Percentiles rank a stretch among this genome's conserved stretches.
These are phyloP conservation scores for Babylonia areolata DNA, from an alignment of 1,140 invertebrate species.

Conservation along the genomic window DNA sequence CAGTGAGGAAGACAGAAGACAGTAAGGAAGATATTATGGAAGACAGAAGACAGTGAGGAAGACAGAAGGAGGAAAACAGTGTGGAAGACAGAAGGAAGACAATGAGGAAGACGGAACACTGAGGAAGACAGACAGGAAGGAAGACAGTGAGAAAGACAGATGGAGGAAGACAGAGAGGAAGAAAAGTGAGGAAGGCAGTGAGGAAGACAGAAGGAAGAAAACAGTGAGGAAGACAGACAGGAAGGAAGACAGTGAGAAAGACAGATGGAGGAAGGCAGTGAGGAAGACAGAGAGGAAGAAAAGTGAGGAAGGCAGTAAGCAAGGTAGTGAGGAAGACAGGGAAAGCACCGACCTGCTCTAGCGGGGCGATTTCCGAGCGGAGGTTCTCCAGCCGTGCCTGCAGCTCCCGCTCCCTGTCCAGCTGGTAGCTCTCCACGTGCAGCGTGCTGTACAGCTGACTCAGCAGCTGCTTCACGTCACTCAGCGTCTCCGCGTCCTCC, in stretches of 20 bases:
- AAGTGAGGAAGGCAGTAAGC: too few relatives aligned
- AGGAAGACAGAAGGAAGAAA: neutral
- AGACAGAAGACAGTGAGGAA: too few relatives aligned
- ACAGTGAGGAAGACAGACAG: neutral
- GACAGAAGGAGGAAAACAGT: too few relatives aligned
- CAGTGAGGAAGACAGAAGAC: too few relatives aligned
- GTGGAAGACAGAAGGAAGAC: too few relatives aligned
- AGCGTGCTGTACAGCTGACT: constrained; percentile 92
- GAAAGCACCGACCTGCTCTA: constrained; percentile 84
- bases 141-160: neutral
- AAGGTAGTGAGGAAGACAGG: too few relatives aligned
- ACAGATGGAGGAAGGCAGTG: neutral
- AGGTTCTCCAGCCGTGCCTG: constrained; percentile 88
- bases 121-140: neutral
- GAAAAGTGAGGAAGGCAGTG: constrained; percentile 1
- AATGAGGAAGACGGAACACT: too few relatives aligned
- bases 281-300: neutral
- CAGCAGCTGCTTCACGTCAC: constrained; percentile 87
- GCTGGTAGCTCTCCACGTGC: constrained; percentile 93
- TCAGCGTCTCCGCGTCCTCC: constrained; percentile 82
- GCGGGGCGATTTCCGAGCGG: constrained; percentile 86
- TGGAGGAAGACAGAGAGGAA: neutral
- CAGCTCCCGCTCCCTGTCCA: constrained; percentile 89
- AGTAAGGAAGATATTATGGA: too few relatives aligned
- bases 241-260: neutral